Evolutionary conservation across 2,888 invertebrate genomes (phyloP).

Genomic region (Ernsta delagoae): DNA sequence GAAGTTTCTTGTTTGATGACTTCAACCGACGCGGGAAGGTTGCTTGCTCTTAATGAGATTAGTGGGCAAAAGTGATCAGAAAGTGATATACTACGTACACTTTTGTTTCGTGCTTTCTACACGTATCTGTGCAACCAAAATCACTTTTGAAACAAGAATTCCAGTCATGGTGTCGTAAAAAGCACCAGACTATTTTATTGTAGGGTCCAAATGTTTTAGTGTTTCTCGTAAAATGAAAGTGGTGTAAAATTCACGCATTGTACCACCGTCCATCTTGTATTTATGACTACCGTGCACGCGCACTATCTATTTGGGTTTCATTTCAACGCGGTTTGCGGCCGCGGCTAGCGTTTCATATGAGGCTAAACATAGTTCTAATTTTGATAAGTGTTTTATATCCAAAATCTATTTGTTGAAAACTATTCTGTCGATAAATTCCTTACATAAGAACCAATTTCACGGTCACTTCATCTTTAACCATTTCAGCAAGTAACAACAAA

Average conservation of each 20-base stretch:
- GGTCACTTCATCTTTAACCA: no score
- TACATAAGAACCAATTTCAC: no score
- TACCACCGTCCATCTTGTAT: conserved; percentile 62
- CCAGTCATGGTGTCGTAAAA: conserved; percentile 72
- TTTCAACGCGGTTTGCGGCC: conserved; percentile 5
- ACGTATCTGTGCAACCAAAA: conserved; percentile 50
- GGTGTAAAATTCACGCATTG: conserved; percentile 77
- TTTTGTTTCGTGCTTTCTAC: not conserved
- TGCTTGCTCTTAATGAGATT: conserved; percentile 43
- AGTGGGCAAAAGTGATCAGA: conserved; percentile 14
- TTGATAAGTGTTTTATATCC: no score
- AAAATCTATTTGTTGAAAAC: no score
- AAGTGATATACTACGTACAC: conserved; percentile 16
- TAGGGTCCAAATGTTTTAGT: conserved; percentile 74
- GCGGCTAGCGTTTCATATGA: not conserved
- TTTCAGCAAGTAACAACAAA: no score
- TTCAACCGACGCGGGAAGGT: conserved; percentile 40
- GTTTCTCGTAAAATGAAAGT: conserved; percentile 75
- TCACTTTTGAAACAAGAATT: conserved; percentile 67
- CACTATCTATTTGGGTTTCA: conserved; percentile 46
- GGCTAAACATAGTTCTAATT: no score
- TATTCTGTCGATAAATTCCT: no score
- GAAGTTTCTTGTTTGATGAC: conserved; percentile 50
- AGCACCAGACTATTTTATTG: conserved; percentile 74
- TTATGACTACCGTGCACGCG: conserved; percentile 55